These are phyloP conservation scores for Vidua chalybeata DNA, from an alignment of 2,113 vertebrate genomes.

Conservation along the genomic window DNA sequence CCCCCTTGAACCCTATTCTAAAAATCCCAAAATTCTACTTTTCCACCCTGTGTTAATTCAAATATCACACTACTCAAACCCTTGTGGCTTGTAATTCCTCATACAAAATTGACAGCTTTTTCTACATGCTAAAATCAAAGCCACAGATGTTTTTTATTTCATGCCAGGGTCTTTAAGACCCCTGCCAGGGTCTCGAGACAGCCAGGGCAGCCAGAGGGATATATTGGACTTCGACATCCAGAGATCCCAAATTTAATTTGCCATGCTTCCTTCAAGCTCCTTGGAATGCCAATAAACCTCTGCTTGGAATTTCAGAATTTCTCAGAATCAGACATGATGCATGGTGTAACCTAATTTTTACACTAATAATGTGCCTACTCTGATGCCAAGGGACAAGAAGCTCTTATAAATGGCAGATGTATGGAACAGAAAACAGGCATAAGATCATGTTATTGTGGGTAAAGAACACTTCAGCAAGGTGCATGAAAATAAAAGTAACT, in stretches of 20 bases:
- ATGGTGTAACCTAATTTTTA: neutral
- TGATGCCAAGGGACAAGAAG: neutral
- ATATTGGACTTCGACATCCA: too few species aligned
- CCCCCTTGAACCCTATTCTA: too few species aligned
- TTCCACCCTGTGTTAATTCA: too few species aligned
- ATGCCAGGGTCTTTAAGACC: too few species aligned
- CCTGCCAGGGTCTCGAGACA: too few species aligned
- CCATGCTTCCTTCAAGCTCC: neutral
- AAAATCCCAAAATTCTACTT: too few species aligned
- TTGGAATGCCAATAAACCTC: neutral
- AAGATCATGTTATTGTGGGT: neutral
- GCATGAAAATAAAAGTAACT: neutral
- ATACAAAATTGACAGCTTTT: too few species aligned
- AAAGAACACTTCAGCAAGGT: neutral
- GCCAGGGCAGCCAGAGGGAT: too few species aligned
- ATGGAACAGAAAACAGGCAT: neutral
- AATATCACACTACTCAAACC: too few species aligned
- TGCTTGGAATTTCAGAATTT: neutral
- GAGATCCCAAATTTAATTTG: neutral
- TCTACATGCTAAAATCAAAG: too few species aligned
- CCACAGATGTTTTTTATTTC: too few species aligned
- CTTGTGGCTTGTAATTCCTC: too few species aligned
- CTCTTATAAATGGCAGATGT: neutral
- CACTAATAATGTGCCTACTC: neutral
- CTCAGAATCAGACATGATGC: neutral